Conservation (phyloP, 2,113 vertebrate species). For the Campylorhamphus procurvoides region DNA sequence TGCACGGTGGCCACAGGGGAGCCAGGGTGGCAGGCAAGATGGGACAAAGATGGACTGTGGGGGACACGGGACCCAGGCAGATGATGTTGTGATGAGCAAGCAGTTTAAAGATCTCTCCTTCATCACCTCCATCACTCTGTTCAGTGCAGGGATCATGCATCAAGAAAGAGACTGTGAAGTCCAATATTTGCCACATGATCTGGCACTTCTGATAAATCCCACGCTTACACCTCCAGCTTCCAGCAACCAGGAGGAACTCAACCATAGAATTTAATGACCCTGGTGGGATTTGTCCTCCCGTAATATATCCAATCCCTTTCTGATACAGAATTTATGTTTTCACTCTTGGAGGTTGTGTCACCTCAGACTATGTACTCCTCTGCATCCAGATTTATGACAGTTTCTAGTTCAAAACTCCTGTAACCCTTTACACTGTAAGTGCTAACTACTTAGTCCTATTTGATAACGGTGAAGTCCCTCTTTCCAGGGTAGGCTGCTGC, state of each 20-base stretch:
- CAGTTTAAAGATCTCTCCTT: background rate
- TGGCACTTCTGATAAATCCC: background rate
- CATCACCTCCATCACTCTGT: background rate
- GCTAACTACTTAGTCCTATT: background rate
- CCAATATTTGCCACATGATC: background rate
- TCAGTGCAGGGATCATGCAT: background rate
- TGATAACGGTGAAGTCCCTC: background rate
- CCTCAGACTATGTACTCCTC: background rate
- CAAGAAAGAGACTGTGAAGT: background rate
- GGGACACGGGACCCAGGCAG: accelerated
- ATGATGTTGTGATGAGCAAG: background rate
- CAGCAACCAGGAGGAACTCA: background rate
- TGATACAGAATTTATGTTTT: constrained; percentile 20
- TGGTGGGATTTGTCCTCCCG: background rate
- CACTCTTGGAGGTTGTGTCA: background rate
- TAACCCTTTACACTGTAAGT: background rate
- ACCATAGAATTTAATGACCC: background rate
- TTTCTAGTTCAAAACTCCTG: background rate
- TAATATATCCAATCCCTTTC: constrained; percentile 10
- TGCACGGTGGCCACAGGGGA: accelerated
- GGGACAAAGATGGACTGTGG: background rate
- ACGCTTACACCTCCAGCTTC: background rate
- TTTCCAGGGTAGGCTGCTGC: background rate
- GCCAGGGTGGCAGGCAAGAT: background rate
- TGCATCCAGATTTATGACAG: constrained; percentile 9